Base-by-base conservation (phyloP, 2,888 invertebrate species). In the Gisinianus flammeolus region DNA sequence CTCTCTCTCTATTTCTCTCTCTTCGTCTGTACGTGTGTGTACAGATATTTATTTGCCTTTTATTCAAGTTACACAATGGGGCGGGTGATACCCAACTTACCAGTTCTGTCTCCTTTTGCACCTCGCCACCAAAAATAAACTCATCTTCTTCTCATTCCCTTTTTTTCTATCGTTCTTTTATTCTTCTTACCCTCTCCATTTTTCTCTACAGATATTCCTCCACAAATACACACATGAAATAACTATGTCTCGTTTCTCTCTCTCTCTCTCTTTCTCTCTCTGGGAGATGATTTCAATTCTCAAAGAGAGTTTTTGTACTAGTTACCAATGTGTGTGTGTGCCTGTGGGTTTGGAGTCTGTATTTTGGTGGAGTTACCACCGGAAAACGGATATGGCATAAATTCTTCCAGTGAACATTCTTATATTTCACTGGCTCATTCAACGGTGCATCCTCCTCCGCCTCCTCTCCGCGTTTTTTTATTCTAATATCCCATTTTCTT, bases 401-500 rank as follows among this genome's bases (percentile, higher is more conserved):
- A 62, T 62, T 62, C 62, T 4, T 28, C 26, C 22, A 10, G 12
- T 24, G 62, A 26, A 44, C 28, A n/a, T 10, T 44, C 26, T 19
- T n/a, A 69, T 35, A 26, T 44, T 69, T 72, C 64, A 62, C 62
- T 26, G 28, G 26, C 16, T 62, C 62, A 62, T 22, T 62, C 62
- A 62, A 62, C 26, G 62, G 62, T 26, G 22, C 62, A 44, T 68
- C 58, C 77, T 72, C 67, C 35, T 26, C 30, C 66, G 68, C 68
- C 44, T 54, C 66, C 69, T 69, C 76, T 68, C 44, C 44, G 56
- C 54, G 64, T 66, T 56, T 78, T 64, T 71, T 72, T 66, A 77
- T 66, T 72, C 72, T 72, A 72, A 68, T 67, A 67, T 56, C 67
- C 77, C 72, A 72, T 72, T 77, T 70, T 56, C 56, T 70, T 64